Evolutionary conservation across 2,113 vertebrate genomes (phyloP), one percentile per base, ranked within the genome.

Genomic region (Mobula hypostoma): DNA sequence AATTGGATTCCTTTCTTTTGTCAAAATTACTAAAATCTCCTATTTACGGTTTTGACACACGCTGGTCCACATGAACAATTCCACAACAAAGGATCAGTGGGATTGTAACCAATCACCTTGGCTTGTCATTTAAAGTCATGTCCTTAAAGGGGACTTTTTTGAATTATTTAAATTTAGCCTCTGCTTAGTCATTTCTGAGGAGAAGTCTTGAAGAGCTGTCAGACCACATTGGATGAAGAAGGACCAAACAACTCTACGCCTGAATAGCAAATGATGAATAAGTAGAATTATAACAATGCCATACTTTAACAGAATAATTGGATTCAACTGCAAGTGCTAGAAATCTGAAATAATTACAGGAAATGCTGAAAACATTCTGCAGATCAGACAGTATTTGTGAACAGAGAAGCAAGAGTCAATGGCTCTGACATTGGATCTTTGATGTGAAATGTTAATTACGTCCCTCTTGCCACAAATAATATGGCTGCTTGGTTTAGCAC

Each of bases 11-110:
- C 14, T 90, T 29, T 66, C 6, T 14, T 66, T 66, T 32, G 61
- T 66, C 61, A 66, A 90, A 90, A 66, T 90, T n/a, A 90, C 15
- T 66, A 90, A 90, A 66, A 90, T 66, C 29, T 90, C 29, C 63
- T 29, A 90, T 29, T 6, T 66, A 90, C 17, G 1, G 29, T 19
- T 90, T 66, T 17, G 61, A 90, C 61, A 90, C 58, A 29, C 32
- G n/a, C 61, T 17, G 14, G 61, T 32, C 85, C 6, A 9, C 61
- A 63, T n/a, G 29, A 68, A 8, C 40, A 17, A 68, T 66, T 90
- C 85, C 85, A 40, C 66, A 29, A 32, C 7, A 90, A 32, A 90
- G 5, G 85, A 90, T 87, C 56, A 15, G 9, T 63, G 11, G 82
- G 48, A 58, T 85, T 56, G 14, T 0, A 63, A 63, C 85, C n/a